Conservation (phyloP, 2,888 invertebrate species). For the Drosophila limbata region DNA sequence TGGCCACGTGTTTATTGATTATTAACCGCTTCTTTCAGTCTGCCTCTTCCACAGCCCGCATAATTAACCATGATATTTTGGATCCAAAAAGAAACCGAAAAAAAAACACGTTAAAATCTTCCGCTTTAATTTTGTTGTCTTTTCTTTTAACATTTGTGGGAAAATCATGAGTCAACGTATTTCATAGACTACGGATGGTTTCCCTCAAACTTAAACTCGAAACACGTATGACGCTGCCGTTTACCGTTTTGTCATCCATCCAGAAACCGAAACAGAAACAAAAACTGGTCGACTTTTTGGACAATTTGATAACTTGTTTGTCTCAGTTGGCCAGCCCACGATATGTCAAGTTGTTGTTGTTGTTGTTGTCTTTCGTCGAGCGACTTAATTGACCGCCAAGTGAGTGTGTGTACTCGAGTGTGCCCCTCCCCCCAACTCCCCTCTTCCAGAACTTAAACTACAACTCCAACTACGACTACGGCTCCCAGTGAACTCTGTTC, state of each 20-base stretch:
- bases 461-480: conserved; percentile 32
- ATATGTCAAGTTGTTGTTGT: conserved; percentile 15
- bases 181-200: conserved; percentile 16
- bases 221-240: conserved; percentile 52
- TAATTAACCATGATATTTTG: conserved; percentile 39
- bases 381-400: conserved; percentile 69
- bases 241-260: conserved; percentile 57
- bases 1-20: conserved; percentile 57
- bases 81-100: conserved; percentile 1
- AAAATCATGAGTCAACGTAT: conserved; percentile 70
- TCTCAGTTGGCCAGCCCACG: conserved; percentile 27
- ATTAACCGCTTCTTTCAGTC: conserved; percentile 26
- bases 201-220: conserved; percentile 10
- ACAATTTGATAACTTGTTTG: conserved; percentile 63
- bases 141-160: conserved; percentile 46
- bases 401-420: conserved; percentile 20
- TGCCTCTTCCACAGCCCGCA: conserved; percentile 23
- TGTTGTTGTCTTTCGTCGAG: conserved; percentile 38
- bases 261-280: conserved; percentile 16
- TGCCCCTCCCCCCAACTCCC: background rate
- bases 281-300: conserved; percentile 20
- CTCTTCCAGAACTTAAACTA: background rate
- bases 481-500: conserved; percentile 61
- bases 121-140: conserved; percentile 20
- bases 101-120: conserved; percentile 40